Evolutionary conservation across 2,113 vertebrate genomes (phyloP), one percentile per base, ranked within the genome.

Genomic region (Oreocharis arfaki): DNA sequence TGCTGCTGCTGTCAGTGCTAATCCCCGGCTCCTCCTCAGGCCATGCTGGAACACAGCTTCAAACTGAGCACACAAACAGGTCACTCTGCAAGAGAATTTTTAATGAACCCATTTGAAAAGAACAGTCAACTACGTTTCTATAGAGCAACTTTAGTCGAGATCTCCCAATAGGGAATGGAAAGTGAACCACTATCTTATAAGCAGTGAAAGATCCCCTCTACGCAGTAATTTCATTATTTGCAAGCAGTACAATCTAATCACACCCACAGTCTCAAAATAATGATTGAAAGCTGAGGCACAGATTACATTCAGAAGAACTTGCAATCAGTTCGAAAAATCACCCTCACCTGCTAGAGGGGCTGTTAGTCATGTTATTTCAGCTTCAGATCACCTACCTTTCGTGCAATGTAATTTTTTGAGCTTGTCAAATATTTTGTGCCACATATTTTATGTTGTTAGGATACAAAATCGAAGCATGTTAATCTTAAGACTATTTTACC

Each of bases 31-130:
- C 97, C 98, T 99, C 98, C 98, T 99, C 98, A 99, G 97, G 57
- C 99, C 99, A 19, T 99, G 99, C 97, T 99, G 99, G 80, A 99
- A 97, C 87, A 99, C 99, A 0, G 98, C 98, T 95, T 99, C 99
- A 89, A 99, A 99, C 98, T 99, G 99, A 89, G 99, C 99, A 37
- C 99, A 99, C 79, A 99, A 97, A 92, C 99, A 99, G 83, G 99
- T 99, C 55, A 99, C 99, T 96, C 99, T 99, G 98, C 82, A 91
- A 96, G 13, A 93, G 73, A 96, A 96, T 24, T 91, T 78, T 90
- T 80, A 84, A 52, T 30, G 21, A 77, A 88, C 46, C 18, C n/a
- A 19, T 0, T 17, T 6, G 35, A 77, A 74, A 74, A 64, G 15
- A 84, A 49, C 42, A 76, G n/a, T 20, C 13, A 41, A 18, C 46